phyloP scores from a whole-genome alignment of 2,888 invertebrate genomes.

The Barypeithes pellucidus region DNA sequence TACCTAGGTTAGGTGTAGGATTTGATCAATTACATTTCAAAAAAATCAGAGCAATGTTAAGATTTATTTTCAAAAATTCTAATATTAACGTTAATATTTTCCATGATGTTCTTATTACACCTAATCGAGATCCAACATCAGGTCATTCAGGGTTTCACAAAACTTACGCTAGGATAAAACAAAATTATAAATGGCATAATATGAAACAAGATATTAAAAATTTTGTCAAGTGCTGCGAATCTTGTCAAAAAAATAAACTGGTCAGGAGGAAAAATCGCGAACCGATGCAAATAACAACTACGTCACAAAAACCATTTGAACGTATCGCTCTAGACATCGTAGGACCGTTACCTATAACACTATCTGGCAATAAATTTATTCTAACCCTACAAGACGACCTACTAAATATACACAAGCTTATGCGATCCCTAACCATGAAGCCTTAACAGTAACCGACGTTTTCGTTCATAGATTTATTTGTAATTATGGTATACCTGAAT shows the following conservation, averaged over 20 bases:
- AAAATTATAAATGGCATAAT: constrained; percentile 52
- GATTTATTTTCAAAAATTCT: no score
- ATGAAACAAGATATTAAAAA: constrained; percentile 51
- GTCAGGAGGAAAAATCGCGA: constrained; percentile 50
- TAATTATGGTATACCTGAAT: constrained; percentile 55
- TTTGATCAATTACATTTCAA: constrained; percentile 23
- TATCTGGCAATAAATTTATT: constrained; percentile 58
- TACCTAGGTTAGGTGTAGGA: no score
- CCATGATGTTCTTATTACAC: no score
- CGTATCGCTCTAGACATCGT: constrained; percentile 60
- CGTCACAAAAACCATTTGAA: constrained; percentile 60
- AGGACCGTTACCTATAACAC: constrained; percentile 59
- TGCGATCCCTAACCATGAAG: constrained; percentile 62
- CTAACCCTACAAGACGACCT: constrained; percentile 57
- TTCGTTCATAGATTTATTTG: constrained; percentile 58
- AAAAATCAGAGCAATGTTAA: constrained; percentile 17
- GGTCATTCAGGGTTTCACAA: constrained; percentile 49
- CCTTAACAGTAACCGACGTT: constrained; percentile 61
- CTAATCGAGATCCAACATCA: constrained; percentile 30
- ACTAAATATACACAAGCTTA: constrained; percentile 63
- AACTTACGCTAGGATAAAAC: constrained; percentile 52
- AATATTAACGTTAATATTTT: no score
- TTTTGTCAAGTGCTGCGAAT: constrained; percentile 46
- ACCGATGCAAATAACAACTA: constrained; percentile 63
- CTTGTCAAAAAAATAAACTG: constrained; percentile 59